A percentile compares a stretch with the other conserved stretches of the same genome.
Evolutionary conservation across 2,888 invertebrate genomes (phyloP).

Genomic region (Neoaliturus tenellus): DNA sequence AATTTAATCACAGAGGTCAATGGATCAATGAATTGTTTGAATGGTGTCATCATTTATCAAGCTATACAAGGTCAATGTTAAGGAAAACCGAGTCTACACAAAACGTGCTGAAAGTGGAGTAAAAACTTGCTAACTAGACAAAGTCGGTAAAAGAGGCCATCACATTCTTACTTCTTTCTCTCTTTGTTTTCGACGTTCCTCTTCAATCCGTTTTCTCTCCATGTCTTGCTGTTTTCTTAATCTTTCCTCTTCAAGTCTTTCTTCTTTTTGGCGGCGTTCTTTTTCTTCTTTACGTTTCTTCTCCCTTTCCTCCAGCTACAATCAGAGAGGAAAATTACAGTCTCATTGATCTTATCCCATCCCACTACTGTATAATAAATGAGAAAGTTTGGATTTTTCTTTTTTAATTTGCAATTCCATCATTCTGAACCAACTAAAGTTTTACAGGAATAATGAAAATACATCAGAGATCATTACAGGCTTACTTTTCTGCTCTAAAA

Average conservation of each 20-base stretch:
- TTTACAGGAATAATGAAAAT: no score
- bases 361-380: no score
- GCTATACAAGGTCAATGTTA: not conserved
- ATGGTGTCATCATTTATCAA: not conserved
- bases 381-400: no score
- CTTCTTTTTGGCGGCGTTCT: slow-evolving; percentile 73
- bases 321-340: not conserved
- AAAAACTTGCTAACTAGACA: no score
- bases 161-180: slow-evolving; percentile 79
- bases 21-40: not conserved
- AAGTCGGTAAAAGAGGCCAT: no score
- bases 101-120: no score
- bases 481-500: no score
- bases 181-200: slow-evolving; percentile 82
- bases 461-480: no score
- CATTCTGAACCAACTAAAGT: no score
- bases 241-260: slow-evolving; percentile 84
- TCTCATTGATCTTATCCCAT: no score
- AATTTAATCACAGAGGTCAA: no score
- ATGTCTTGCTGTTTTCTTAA: slow-evolving; percentile 85
- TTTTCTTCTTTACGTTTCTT: slow-evolving; percentile 64
- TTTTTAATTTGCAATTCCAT: no score
- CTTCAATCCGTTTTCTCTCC: slow-evolving; percentile 86
- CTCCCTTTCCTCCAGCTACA: slow-evolving; percentile 81
- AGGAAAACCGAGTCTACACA: not conserved